Percentiles rank a stretch among this genome's conserved stretches.
Evolutionary conservation across 2,888 invertebrate species (phyloP).

Genomic region (Nipponacmea schrenckii): DNA sequence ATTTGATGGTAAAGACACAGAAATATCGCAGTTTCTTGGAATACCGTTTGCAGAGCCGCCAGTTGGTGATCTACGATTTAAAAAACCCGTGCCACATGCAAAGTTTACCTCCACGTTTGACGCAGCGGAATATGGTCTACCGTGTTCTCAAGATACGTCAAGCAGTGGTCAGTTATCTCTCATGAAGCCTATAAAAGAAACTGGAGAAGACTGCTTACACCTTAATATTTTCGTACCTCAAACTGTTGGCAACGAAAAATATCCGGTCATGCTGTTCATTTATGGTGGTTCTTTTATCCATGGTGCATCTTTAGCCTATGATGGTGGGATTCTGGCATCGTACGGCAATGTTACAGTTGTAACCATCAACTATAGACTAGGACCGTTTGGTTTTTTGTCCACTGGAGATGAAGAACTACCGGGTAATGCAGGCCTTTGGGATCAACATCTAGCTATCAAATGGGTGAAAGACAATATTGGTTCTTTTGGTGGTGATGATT

Average conservation of each 20-base stretch:
- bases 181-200: constrained; percentile 23
- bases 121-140: constrained; percentile 84
- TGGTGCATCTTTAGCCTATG: constrained; percentile 39
- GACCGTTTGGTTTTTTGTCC: constrained; percentile 48
- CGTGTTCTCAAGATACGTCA: constrained; percentile 76
- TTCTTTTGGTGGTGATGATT: constrained; percentile 41
- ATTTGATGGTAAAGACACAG: background rate
- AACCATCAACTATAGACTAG: constrained; percentile 47
- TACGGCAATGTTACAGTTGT: constrained; percentile 39
- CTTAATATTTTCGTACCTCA: constrained; percentile 45
- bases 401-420: constrained; percentile 37
- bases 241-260: constrained; percentile 10
- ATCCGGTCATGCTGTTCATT: constrained; percentile 41
- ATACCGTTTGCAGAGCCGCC: constrained; percentile 70
- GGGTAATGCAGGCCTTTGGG: constrained; percentile 53
- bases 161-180: background rate
- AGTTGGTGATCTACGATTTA: constrained; percentile 72
- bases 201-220: constrained; percentile 45
- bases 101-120: constrained; percentile 75
- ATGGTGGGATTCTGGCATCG: constrained; percentile 37
- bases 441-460: constrained; percentile 45
- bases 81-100: constrained; percentile 45
- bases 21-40: constrained; percentile 25
- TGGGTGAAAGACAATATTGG: constrained; percentile 49
- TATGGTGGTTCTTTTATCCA: constrained; percentile 40